Base-by-base conservation (phyloP, 2,888 invertebrate genomes). In the Gnatocerus cornutus region DNA sequence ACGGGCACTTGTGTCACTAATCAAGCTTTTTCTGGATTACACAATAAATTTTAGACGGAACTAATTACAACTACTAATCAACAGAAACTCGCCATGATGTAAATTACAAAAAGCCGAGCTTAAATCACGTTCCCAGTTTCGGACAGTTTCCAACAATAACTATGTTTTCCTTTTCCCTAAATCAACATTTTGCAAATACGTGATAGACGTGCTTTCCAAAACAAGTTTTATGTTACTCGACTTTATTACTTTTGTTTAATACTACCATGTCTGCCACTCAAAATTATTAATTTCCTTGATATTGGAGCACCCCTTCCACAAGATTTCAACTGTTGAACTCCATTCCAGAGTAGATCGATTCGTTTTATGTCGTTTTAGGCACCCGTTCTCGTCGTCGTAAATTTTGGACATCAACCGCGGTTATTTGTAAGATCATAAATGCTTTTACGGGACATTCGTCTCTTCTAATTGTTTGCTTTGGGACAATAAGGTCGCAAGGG, bases 401-500 rank as follows among this genome's bases (percentile, higher is more conserved):
- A 52, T 33, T 52, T 30, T 1, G 14, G 29, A 50, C 12, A 30
- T 27, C 30, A 50, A 6, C 10, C 6, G 50, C 10, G 10, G 50
- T 50, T 29, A 29, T 50, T 50, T 50, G 50, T 50, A 12, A 13
- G 30, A 13, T 4, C 8, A 52, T 52, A 52, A 55, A 37, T 39
- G 55, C 55, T 29, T 55, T 55, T 55, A 55, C 9, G 33, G 39
- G 30, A 14, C 33, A 52, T 52, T 52, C 33, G 39, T 37, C 39
- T 8, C 16, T 5, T 37, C 16, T 55, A 39, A 55, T 55, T 55
- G 55, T 55, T 37, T 55, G 39, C 39, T 13, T 39, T 16, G 39
- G 16, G 39, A 55, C 55, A 55, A 55, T 55, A 55, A 55, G 55
- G 55, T 37, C 55, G 55, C 12, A 55, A 10, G 55, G 39, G 55